A percentile compares a stretch with the other conserved stretches of the same genome.
Conservation (phyloP, 1,140 invertebrate species). For the Leptopilina clavipes region DNA sequence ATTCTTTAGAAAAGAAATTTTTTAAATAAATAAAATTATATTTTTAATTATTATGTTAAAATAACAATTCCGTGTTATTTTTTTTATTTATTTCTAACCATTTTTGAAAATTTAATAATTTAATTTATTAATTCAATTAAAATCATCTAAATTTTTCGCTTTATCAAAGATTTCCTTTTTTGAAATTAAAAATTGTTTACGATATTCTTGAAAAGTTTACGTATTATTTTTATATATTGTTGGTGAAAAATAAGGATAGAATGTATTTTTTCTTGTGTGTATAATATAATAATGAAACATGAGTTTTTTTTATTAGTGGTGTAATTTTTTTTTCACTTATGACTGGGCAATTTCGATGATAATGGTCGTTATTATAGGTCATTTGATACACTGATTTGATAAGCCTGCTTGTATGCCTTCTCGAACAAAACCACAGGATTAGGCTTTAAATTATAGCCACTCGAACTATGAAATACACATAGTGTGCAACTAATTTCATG, state of each 20-base stretch:
- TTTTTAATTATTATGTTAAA: too few species aligned
- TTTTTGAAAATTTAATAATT: too few species aligned
- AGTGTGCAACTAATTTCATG: constrained; percentile 49
- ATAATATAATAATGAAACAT: not conserved
- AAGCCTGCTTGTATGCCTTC: constrained; percentile 10
- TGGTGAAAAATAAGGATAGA: not conserved
- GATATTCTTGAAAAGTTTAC: too few species aligned
- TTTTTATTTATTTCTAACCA: too few species aligned
- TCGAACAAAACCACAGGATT: constrained; percentile 17
- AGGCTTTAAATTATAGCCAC: constrained; percentile 27
- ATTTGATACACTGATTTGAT: constrained; percentile 16
- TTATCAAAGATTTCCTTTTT: too few species aligned
- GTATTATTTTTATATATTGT: not conserved
- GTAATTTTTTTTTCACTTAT: not conserved
- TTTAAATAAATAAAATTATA: too few species aligned
- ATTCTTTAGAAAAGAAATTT: too few species aligned
- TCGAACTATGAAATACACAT: constrained; percentile 44
- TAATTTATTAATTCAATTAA: too few species aligned
- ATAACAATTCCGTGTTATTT: too few species aligned
- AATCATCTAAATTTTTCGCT: too few species aligned
- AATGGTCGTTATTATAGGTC: not conserved
- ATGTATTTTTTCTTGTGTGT: not conserved
- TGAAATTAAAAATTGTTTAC: too few species aligned
- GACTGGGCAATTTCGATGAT: not conserved
- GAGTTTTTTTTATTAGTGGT: not conserved